Evolutionary conservation across 1,140 invertebrate genomes (phyloP).

Genomic region (Homarus americanus): DNA sequence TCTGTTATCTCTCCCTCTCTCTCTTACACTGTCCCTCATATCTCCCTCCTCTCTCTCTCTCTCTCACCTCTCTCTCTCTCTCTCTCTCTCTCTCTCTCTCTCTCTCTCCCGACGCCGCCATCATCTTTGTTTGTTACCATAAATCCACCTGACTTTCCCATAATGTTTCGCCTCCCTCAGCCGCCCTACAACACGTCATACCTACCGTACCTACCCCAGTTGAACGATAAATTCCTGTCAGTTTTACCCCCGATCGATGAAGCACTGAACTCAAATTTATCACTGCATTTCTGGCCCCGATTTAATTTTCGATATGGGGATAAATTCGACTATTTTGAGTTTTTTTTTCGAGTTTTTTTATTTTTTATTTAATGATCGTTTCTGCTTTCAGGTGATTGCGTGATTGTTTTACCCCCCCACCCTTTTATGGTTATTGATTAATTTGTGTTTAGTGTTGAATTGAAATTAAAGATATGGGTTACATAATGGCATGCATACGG

Average conservation of each 20-base stretch:
- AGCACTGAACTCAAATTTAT: background rate
- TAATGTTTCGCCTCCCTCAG: background rate
- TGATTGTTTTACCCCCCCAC: background rate
- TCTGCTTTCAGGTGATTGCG: background rate
- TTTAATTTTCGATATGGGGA: conserved; percentile 1
- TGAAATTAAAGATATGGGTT: background rate
- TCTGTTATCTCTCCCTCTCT: background rate
- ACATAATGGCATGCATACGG: too few relatives aligned
- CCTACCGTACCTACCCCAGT: background rate
- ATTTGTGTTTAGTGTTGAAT: background rate
- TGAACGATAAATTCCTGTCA: background rate
- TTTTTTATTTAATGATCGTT: too few relatives aligned
- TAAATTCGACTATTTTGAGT: background rate
- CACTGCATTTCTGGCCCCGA: background rate
- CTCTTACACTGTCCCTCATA: background rate
- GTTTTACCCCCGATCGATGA: background rate
- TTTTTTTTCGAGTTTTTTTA: too few relatives aligned
- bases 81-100: background rate
- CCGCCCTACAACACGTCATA: too few relatives aligned
- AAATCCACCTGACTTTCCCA: background rate
- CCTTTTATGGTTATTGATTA: background rate
- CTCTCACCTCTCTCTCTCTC: background rate
- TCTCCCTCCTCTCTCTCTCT: background rate
- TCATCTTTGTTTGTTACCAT: conserved; percentile 4
- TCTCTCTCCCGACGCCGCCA: background rate